Base-by-base conservation (phyloP, 2,888 invertebrate species). In the Caenorhabditis auriculariae region DNA sequence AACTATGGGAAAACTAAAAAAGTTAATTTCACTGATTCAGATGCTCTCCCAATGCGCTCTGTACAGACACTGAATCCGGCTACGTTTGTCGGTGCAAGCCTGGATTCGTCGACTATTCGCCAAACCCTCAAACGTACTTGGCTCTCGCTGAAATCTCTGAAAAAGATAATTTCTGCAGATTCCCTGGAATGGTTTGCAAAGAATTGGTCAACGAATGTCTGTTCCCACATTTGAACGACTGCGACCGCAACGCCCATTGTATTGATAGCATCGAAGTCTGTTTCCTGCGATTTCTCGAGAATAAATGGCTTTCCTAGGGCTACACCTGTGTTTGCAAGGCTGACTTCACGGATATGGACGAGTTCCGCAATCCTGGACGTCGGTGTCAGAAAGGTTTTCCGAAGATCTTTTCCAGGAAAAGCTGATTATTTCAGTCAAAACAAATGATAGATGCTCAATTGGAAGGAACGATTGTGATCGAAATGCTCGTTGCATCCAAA, bases 61-160 rank as follows among this genome's bases (percentile, higher is more conserved):
- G 82, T 56, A 75, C 78, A 6, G 78, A 82, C 47, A 81, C 77
- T 26, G 74, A 66, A n/a, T 65, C 58, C 29, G 72, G 74, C 6
- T 82, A 75, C 54, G 73, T 78, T 9, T 82, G 82, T 56, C 62
- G 76, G 24, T 81, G 81, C 68, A 78, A 78, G 51, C 68, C 75
- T n/a, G 80, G 79, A 26, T 81, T 64, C 66, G 73, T 81, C 46
- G 81, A 81, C 56, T 73, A 74, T 45, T 81, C 81, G 17, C 81
- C 81, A 23, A 81, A 80, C 51, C 77, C 76, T 3, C 75, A 72
- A 41, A 74, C 64, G 55, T 69, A 28, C 4, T 12, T n/a, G n/a
- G n/a, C n/a, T n/a, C n/a, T n/a, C n/a, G n/a, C n/a, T n/a, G n/a
- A n/a, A n/a, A n/a, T n/a, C n/a, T n/a, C n/a, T n/a, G n/a, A n/a